Evolutionary conservation across 2,113 vertebrate genomes (phyloP), one percentile per base, ranked within the genome.

Genomic region (Petromus typicus): DNA sequence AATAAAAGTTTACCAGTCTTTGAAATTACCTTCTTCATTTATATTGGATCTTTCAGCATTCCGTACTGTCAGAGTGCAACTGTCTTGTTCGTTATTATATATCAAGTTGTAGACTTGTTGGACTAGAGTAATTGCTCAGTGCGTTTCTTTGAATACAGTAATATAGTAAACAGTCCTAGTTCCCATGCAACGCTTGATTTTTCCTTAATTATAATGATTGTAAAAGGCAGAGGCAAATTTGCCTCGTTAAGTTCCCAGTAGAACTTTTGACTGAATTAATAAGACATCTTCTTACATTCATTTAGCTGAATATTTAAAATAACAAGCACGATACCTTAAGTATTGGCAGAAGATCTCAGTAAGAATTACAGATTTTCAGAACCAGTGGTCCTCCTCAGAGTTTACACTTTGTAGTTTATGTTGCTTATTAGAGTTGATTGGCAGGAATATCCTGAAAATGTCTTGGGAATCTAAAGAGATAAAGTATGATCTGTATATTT

Each of bases 171-270:
- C 85, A 61, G 37, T 18, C 64, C 30, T 83, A 51, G 30, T 48
- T 86, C n/a, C 57, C 13, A 14, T 56, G 43, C n/a, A 90, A 0
- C 57, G 43, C 88, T 90, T 92, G 93, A 73, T 87, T 89, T 43
- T 64, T 95, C 61, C 66, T 82, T 94, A 80, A 69, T 85, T 69
- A 3, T 34, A 86, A 16, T 10, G 51, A 5, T 54, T 82, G 61
- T 80, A 76, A 96, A 95, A 87, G 27, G 10, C 61, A 95, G n/a
- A 67, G 37, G 30, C 43, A 63, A 54, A 54, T 93, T 90, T 85
- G 83, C 9, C n/a, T 92, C 18, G n/a, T 23, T 67, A 83, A 82
- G 10, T 79, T n/a, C 23, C 32, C 67, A 66, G 34, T 71, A 86
- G 18, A 64, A 17, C 27, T 89, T 90, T 83, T 89, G 10, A 92